Evolutionary conservation across 2,888 invertebrate species (phyloP).

Genomic region (Volucella zonaria): DNA sequence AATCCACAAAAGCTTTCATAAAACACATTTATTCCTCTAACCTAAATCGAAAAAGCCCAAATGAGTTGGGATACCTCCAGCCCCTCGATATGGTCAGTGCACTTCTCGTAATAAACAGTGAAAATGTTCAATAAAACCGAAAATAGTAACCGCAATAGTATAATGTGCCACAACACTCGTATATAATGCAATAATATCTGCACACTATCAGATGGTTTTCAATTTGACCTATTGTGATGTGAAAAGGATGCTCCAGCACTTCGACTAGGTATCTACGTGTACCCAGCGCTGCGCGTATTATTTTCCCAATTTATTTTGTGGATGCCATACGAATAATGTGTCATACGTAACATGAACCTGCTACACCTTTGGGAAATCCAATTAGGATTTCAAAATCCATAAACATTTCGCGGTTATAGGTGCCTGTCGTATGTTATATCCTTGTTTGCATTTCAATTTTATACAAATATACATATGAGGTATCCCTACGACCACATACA

Average conservation of each 20-base stretch:
- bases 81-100: not conserved
- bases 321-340: conserved; percentile 21
- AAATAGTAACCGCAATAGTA: conserved; percentile 51
- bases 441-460: no score
- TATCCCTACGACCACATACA: conserved; percentile 18
- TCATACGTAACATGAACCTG: conserved; percentile 38
- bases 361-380: conserved; percentile 66
- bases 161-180: conserved; percentile 53
- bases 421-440: no score
- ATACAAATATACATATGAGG: not conserved
- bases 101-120: conserved; percentile 8
- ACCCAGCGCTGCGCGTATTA: not conserved
- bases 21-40: conserved; percentile 1
- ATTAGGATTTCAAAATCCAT: conserved; percentile 71
- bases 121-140: conserved; percentile 58
- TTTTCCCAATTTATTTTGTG: conserved; percentile 25
- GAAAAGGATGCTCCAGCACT: not conserved
- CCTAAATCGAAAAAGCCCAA: conserved; percentile 10
- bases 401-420: conserved; percentile 55
- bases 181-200: conserved; percentile 53
- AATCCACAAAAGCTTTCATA: conserved; percentile 38
- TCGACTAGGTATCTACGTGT: not conserved
- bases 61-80: not conserved
- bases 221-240: conserved; percentile 31
- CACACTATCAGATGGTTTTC: conserved; percentile 54